phyloP scores from a whole-genome alignment of 1,140 invertebrate genomes.

The Planococcus citri region DNA sequence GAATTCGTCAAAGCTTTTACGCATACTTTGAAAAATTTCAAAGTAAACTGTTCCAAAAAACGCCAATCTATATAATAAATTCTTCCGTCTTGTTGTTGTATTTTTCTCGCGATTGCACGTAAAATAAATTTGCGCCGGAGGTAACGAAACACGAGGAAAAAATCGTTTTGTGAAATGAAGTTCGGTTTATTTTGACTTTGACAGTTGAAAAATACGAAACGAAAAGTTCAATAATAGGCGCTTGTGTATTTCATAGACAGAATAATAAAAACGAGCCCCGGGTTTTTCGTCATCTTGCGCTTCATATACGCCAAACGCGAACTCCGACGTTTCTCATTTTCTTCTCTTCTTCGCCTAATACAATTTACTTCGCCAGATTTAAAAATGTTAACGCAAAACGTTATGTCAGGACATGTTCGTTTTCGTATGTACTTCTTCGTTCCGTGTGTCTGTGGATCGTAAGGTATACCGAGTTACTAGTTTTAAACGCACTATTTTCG shows the following conservation, averaged over 20 bases:
- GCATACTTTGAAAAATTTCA: too few relatives aligned
- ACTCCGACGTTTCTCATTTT: neutral
- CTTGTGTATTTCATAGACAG: neutral
- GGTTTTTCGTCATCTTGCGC: neutral
- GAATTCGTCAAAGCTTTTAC: too few relatives aligned
- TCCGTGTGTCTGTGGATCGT: too few relatives aligned
- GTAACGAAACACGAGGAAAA: neutral
- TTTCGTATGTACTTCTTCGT: neutral
- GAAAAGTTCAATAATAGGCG: constrained; percentile 2
- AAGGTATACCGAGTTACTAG: too few relatives aligned
- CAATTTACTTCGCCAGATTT: neutral
- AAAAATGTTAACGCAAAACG: neutral
- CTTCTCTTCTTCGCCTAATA: neutral
- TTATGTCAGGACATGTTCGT: neutral
- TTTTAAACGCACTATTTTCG: too few relatives aligned
- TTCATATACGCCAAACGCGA: neutral
- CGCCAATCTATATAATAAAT: neutral
- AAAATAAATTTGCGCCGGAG: neutral
- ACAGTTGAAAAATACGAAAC: neutral
- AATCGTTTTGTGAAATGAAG: neutral
- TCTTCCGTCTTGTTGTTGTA: neutral
- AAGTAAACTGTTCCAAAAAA: too few relatives aligned
- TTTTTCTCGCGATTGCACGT: neutral
- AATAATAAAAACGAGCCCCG: neutral
- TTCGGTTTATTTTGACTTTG: neutral